Evolutionary conservation across 2,797 vertebrate genomes (phyloP).

Genomic region (Molossus molossus): DNA sequence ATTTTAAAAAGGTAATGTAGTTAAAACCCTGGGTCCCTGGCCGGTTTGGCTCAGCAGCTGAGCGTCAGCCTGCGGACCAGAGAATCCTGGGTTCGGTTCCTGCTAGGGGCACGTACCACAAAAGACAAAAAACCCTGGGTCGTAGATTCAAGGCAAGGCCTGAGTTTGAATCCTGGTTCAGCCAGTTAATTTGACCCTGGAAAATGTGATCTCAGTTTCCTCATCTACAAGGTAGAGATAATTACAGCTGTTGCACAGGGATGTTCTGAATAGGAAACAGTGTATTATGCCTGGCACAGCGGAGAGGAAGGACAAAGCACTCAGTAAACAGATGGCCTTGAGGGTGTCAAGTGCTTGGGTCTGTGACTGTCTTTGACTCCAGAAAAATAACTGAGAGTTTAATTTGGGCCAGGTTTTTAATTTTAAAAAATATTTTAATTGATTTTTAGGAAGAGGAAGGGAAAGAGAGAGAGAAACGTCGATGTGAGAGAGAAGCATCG

Average conservation of each 20-base stretch:
- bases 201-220: not conserved
- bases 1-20: not conserved
- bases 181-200: not conserved
- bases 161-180: not conserved
- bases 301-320: not conserved
- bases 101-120: too few species aligned
- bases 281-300: not conserved
- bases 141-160: not conserved
- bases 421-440: too few species aligned
- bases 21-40: not conserved
- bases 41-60: too few species aligned
- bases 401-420: not conserved
- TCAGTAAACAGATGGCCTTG: not conserved
- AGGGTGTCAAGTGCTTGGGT: not conserved
- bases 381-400: not conserved
- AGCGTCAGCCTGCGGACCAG: too few species aligned
- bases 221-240: not conserved
- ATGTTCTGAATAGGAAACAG: not conserved
- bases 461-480: too few species aligned
- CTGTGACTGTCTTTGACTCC: not conserved
- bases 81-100: too few species aligned
- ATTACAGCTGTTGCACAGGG: not conserved
- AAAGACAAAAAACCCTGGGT: not conserved
- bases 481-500: too few species aligned
- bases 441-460: too few species aligned